phyloP scores from a whole-genome alignment of 1,140 invertebrate species.

The Amyelois transitella region DNA sequence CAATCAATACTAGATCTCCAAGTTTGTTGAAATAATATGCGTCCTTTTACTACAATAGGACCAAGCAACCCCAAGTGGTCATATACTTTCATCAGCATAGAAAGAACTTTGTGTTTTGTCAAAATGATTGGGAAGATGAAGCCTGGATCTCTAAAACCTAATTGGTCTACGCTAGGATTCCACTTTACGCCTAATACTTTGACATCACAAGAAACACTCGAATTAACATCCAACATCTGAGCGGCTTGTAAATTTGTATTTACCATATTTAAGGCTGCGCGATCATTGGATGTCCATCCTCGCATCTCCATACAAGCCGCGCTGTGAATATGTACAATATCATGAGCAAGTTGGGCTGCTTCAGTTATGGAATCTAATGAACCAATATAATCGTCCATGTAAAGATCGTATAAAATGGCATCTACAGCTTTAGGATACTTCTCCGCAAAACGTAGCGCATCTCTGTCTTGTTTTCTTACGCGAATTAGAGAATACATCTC shows the following conservation, averaged over 20 bases:
- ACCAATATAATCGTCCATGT: slow-evolving; percentile 39
- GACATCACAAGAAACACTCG: too few relatives aligned
- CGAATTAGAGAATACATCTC: not conserved
- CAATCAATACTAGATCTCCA: too few relatives aligned
- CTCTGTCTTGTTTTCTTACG: slow-evolving; percentile 13
- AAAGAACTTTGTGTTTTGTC: too few relatives aligned
- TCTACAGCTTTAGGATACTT: slow-evolving; percentile 14
- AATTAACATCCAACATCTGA: not conserved
- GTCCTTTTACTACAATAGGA: too few relatives aligned
- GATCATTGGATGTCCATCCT: slow-evolving; percentile 8
- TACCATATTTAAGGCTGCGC: not conserved
- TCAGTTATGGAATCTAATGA: slow-evolving; percentile 17
- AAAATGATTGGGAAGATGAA: too few relatives aligned
- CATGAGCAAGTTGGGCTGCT: slow-evolving; percentile 11
- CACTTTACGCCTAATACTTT: too few relatives aligned
- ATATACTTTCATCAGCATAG: too few relatives aligned
- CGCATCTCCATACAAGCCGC: slow-evolving; percentile 13
- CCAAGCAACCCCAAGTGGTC: too few relatives aligned
- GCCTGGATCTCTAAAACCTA: too few relatives aligned
- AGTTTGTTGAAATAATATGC: too few relatives aligned
- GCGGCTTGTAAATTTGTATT: not conserved
- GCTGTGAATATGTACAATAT: slow-evolving; percentile 22
- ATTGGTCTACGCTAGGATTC: too few relatives aligned
- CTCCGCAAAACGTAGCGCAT: slow-evolving; percentile 14
- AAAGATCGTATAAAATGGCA: slow-evolving; percentile 26